Conservation (phyloP, 1,140 invertebrate species). For the Carposina sasakii region DNA sequence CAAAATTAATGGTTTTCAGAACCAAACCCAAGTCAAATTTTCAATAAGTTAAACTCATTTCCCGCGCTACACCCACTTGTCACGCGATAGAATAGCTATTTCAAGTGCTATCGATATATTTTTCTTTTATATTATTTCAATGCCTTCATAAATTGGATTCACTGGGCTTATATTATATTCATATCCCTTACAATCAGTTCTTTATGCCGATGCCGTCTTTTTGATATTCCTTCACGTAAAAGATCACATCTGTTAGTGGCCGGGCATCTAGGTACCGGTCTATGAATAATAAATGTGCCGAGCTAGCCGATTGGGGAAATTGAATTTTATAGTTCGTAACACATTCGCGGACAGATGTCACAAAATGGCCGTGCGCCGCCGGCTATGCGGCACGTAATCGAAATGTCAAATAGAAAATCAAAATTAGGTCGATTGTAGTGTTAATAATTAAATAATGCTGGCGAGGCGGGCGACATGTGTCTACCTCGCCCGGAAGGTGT, state of each 20-base stretch:
- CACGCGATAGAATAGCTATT: slow-evolving; percentile 36
- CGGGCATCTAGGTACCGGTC: slow-evolving; percentile 58
- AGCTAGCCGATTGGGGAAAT: slow-evolving; percentile 70
- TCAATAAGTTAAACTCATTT: slow-evolving; percentile 30
- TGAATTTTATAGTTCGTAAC: slow-evolving; percentile 72
- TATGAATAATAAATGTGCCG: slow-evolving; percentile 71
- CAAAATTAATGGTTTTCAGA: slow-evolving; percentile 33
- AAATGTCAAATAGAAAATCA: slow-evolving; percentile 72
- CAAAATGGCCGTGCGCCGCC: slow-evolving; percentile 58
- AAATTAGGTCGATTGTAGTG: slow-evolving; percentile 70
- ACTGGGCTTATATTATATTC: slow-evolving; percentile 46
- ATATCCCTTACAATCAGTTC: slow-evolving; percentile 39
- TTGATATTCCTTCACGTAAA: slow-evolving; percentile 69
- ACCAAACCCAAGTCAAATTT: slow-evolving; percentile 20
- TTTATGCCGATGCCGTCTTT: slow-evolving; percentile 44
- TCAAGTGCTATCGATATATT: slow-evolving; percentile 25
- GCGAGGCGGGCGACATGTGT: slow-evolving; percentile 28
- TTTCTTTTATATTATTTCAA: slow-evolving; percentile 20
- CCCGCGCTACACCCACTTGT: slow-evolving; percentile 20
- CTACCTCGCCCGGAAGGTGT: slow-evolving; percentile 41
- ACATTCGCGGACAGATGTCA: slow-evolving; percentile 70
- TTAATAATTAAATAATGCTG: slow-evolving; percentile 70
- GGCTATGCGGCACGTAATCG: slow-evolving; percentile 54
- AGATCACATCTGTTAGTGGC: slow-evolving; percentile 70
- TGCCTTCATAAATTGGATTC: slow-evolving; percentile 31